Evolutionary conservation across 2,797 vertebrate species (phyloP).

Genomic region (Monodelphis domestica): DNA sequence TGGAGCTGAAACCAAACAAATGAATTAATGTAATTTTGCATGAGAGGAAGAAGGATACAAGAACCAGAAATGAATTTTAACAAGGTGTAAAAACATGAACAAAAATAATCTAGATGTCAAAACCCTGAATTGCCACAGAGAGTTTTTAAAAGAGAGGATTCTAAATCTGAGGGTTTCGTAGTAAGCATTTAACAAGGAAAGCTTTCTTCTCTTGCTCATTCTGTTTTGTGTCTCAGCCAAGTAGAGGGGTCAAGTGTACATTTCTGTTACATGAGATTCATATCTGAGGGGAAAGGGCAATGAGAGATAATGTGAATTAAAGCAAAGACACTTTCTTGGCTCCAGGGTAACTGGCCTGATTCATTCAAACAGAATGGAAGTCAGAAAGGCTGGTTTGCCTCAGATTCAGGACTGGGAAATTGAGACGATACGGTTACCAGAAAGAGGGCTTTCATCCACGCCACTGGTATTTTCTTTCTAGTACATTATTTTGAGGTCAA

Average conservation of each 20-base stretch:
- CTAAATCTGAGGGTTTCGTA: conserved; percentile 22
- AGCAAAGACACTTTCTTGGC: conserved; percentile 54
- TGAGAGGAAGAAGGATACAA: conserved; percentile 43
- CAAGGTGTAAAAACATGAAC: not conserved
- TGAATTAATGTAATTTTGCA: conserved; percentile 40
- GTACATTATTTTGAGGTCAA: conserved; percentile 47
- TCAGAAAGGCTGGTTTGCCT: conserved; percentile 25
- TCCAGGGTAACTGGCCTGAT: conserved; percentile 20
- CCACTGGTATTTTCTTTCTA: conserved; percentile 44
- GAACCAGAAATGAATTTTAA: conserved; percentile 50
- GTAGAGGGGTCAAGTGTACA: conserved; percentile 47
- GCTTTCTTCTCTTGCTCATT: conserved; percentile 49
- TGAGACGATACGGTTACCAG: conserved; percentile 28
- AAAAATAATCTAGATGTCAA: conserved; percentile 56
- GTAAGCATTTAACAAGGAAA: not conserved
- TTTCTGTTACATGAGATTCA: conserved; percentile 60
- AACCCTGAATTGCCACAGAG: conserved; percentile 3
- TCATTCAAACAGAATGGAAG: conserved; percentile 42
- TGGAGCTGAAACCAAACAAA: conserved; percentile 37
- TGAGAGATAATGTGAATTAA: conserved; percentile 10
- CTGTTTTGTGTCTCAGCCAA: conserved; percentile 64
- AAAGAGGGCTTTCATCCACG: conserved; percentile 59
- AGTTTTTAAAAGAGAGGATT: conserved; percentile 43
- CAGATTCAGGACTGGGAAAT: conserved; percentile 47
- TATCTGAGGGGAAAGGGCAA: conserved; percentile 48